A percentile compares a stretch with the other conserved stretches of the same genome.
These are phyloP conservation scores for Mastomys coucha DNA, from an alignment of 2,113 vertebrate species.

Conservation along the genomic window DNA sequence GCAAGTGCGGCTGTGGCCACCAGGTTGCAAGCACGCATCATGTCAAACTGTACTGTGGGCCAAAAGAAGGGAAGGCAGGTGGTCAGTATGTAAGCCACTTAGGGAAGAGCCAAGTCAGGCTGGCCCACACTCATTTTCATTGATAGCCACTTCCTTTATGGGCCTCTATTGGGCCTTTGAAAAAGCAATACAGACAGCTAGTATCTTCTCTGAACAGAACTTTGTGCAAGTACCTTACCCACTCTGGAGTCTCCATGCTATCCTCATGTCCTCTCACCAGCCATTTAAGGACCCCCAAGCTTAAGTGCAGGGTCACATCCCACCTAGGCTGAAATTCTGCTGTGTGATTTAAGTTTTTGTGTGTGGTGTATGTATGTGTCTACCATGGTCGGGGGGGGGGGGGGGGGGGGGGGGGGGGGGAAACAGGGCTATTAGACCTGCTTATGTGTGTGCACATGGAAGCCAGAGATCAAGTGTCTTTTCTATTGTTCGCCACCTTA, in stretches of 20 bases:
- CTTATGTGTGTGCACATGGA: not conserved
- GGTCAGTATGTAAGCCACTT: not conserved
- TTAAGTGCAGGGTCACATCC: not conserved
- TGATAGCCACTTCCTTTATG: not conserved
- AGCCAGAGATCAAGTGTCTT: not conserved
- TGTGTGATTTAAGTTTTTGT: not conserved
- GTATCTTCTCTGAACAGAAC: not conserved
- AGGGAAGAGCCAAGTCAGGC: not conserved
- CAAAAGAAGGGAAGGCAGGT: not conserved
- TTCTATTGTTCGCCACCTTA: not conserved
- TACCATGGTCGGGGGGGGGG: not conserved
- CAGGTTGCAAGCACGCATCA: slow-evolving; percentile 99
- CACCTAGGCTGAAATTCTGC: not conserved
- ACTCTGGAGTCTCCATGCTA: not conserved
- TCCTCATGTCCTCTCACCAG: not conserved
- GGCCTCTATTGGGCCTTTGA: not conserved
- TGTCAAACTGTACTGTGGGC: slow-evolving; percentile 97
- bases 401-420: fast-evolving
- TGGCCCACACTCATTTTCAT: not conserved
- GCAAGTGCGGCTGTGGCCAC: slow-evolving; percentile 96
- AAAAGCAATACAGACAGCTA: not conserved
- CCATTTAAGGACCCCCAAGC: not conserved
- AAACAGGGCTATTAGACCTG: not conserved
- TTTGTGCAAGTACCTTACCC: not conserved
- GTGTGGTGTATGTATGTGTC: not conserved